Base-by-base conservation (phyloP, 2,113 vertebrate genomes). In the Sylvietta virens region DNA sequence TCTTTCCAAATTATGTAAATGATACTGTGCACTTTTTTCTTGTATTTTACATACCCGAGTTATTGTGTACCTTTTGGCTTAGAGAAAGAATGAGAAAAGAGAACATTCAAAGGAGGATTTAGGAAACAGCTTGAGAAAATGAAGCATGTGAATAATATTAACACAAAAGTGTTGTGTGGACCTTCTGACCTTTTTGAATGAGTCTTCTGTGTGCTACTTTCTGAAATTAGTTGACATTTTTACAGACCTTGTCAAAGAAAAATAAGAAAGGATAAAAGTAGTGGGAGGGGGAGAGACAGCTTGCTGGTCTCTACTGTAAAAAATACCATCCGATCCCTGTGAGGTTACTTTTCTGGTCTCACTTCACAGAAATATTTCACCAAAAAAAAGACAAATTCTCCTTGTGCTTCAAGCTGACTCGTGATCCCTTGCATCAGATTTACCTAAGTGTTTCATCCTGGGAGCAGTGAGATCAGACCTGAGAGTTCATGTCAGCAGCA, bases 351-450 rank as follows among this genome's bases (percentile, higher is more conserved):
- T 83, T 80, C 72, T 48, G 80, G 64, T 96, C 74, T 95, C 62
- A 88, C 77, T 96, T 96, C 92, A 96, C 10, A 97, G 94, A 95
- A 97, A 96, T 91, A 71, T 96, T 97, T 98, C 96, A 95, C 62
- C 86, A 79, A 94, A 62, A 96, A 97, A 95, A 95, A 96, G 94
- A 91, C 65, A 92, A 82, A 81, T 87, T 97, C 23, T 31, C 57
- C 90, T 86, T 73, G 62, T 95, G 82, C 62, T 94, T 94, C 92
- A 87, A 92, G 78, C 94, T 94, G 82, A 83, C 7, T 60, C 80
- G 64, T 88, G 76, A 78, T 95, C 85, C 84, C 84, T 81, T 86
- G 53, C 79, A 96, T 96, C 51, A 65, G 94, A 91, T 95, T 97
- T 88, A 66, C 94, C 92, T 95, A 85, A 73, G 39, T 69, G 88